These are phyloP conservation scores for Pantherophis guttatus DNA, from an alignment of 2,113 vertebrate species.

Conservation along the genomic window DNA sequence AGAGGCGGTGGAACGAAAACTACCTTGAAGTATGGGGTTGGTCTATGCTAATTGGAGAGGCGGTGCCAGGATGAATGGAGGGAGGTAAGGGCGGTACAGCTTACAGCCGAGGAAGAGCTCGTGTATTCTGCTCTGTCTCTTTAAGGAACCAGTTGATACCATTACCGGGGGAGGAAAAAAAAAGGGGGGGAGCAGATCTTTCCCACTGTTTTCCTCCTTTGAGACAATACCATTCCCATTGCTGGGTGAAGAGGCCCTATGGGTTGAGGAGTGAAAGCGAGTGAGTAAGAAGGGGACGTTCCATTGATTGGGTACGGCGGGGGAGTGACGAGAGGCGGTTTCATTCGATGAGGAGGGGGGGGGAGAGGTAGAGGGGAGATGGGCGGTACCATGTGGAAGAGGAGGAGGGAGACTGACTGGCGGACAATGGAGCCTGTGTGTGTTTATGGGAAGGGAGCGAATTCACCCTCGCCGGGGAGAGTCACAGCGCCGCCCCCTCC, in stretches of 20 bases:
- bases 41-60: slow-evolving; percentile 53
- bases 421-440: slow-evolving; percentile 80
- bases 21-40: slow-evolving; percentile 48
- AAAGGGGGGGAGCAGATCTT: background rate
- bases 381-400: slow-evolving; percentile 60
- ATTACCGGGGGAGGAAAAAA: slow-evolving; percentile 10
- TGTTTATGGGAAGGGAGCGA: slow-evolving; percentile 72
- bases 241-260: slow-evolving; percentile 30
- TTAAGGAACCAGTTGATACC: slow-evolving; percentile 34
- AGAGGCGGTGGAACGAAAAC: slow-evolving; percentile 51
- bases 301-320: slow-evolving; percentile 30
- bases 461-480: slow-evolving; percentile 65
- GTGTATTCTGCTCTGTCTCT: slow-evolving; percentile 11
- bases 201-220: background rate
- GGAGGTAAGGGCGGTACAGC: slow-evolving; percentile 19
- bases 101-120: slow-evolving; percentile 19
- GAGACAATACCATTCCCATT: slow-evolving; percentile 26
- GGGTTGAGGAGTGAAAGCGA: background rate
- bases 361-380: slow-evolving; percentile 49
- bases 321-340: slow-evolving; percentile 22
- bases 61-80: slow-evolving; percentile 21
- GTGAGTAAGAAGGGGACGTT: slow-evolving; percentile 9
- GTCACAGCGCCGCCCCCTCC: slow-evolving; percentile 66
- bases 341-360: slow-evolving; percentile 29
- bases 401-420: slow-evolving; percentile 67